Base-by-base conservation (phyloP, 2,888 invertebrate species). In the Halictus ligatus region DNA sequence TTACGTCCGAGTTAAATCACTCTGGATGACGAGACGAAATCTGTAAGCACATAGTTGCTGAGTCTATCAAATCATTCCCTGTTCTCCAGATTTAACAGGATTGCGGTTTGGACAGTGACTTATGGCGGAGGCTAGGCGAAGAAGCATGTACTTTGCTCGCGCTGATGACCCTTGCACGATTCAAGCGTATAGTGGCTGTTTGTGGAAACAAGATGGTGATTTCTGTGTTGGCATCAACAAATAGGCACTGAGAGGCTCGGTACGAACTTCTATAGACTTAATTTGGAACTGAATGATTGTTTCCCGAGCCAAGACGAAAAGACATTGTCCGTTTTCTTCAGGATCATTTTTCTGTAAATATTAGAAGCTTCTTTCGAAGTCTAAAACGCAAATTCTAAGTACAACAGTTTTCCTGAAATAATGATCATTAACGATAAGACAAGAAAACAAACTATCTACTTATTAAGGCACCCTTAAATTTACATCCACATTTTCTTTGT, bases 51-150 rank as follows among this genome's bases (percentile, higher is more conserved):
- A 25, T 15, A 1, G 60, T 64, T 25, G 60, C 60, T 5, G 60
- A 64, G 60, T 64, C 60, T 64, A 64, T 64, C 60, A 64, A 64
- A 64, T 64, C 25, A 5, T 64, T 64, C 15, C 6, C 29, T 64
- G 60, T 64, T 64, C 60, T 64, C 60, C 60, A 64, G 60, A 64
- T 64, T 64, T 64, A 64, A 64, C 29, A 64, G 60, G 60, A 29
- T 29, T 64, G 29, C 60, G 60, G 60, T 64, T 29, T 64, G 25
- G 60, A 64, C 60, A 72, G 72, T 35, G 43, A 72, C 40, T 72
- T 43, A 72, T 43, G 72, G 60, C 60, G 25, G 13, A 5, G 5
- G 60, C 60, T 15, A 64, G 60, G 13, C 25, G 25, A 60, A 60
- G 60, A 60, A 60, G 60, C 60, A 25, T 29, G 60, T 25, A 25